A percentile compares a stretch with the other conserved stretches of the same genome.
Evolutionary conservation across 2,797 vertebrate species (phyloP).

Genomic region (Alexandromys oeconomus): DNA sequence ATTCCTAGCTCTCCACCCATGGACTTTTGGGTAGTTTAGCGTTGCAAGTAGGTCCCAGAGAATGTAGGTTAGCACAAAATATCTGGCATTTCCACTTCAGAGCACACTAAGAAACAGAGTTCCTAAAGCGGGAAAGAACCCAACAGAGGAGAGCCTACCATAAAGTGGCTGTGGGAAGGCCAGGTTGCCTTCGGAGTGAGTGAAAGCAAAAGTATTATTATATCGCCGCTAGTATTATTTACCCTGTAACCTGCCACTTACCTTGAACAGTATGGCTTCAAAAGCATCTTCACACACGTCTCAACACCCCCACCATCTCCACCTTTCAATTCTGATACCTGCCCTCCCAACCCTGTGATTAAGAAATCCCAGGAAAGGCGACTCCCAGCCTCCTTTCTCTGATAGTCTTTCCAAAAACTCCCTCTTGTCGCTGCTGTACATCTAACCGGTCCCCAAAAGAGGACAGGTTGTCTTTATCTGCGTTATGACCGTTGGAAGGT

Average conservation of each 20-base stretch:
- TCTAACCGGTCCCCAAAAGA: not conserved
- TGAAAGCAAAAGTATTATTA: conserved; percentile 47
- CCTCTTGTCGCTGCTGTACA: not conserved
- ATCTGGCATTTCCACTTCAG: not conserved
- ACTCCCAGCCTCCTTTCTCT: not conserved
- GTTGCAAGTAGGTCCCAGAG: not conserved
- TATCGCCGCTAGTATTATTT: not conserved
- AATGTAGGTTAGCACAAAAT: not conserved
- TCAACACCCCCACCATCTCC: not conserved
- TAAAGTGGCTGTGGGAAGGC: conserved; percentile 30
- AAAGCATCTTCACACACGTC: conserved; percentile 34
- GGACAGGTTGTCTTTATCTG: not conserved
- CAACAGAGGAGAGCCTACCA: not conserved
- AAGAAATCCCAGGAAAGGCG: conserved; percentile 49
- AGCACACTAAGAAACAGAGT: not conserved
- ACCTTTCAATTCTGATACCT: conserved; percentile 13
- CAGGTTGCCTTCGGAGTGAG: not conserved
- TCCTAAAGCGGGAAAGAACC: not conserved
- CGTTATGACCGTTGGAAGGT: not conserved
- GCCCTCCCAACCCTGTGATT: conserved; percentile 46
- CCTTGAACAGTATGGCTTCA: conserved; percentile 17
- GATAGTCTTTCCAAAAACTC: not conserved
- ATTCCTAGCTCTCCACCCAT: not conserved
- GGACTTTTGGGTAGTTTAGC: conserved; percentile 4
- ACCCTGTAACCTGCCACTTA: conserved; percentile 55